Percentiles rank a stretch among this genome's conserved stretches.
Conservation (phyloP, 2,113 vertebrate genomes). For the Sinocyclocheilus anshuiensis region DNA sequence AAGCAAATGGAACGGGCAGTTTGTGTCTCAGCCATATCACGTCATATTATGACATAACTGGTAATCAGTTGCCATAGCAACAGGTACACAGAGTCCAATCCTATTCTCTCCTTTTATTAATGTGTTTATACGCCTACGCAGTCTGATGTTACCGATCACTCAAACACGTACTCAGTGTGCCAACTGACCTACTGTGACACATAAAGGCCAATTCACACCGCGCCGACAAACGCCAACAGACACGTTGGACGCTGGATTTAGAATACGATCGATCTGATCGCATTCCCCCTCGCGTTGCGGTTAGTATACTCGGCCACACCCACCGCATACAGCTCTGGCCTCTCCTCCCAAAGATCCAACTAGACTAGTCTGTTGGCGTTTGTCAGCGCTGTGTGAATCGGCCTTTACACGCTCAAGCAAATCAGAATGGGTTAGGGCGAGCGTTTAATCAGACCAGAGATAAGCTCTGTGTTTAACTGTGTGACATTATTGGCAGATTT, state of each 20-base stretch:
- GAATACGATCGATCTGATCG: too few relatives aligned
- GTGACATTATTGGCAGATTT: slow-evolving; percentile 5
- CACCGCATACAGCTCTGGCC: too few relatives aligned
- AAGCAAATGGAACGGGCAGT: background rate
- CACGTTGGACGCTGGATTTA: too few relatives aligned
- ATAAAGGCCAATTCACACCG: too few relatives aligned
- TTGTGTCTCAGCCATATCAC: slow-evolving; percentile 11
- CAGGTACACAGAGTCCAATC: slow-evolving; percentile 68
- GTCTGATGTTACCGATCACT: background rate
- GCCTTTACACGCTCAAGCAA: slow-evolving; percentile 12
- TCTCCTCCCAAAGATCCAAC: too few relatives aligned
- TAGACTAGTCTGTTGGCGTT: too few relatives aligned
- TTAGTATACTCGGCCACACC: too few relatives aligned
- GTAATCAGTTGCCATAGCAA: slow-evolving; percentile 66
- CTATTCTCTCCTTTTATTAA: slow-evolving; percentile 68
- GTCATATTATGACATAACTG: slow-evolving; percentile 65
- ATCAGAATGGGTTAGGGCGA: background rate
- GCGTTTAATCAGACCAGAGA: slow-evolving; percentile 16
- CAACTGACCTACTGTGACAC: slow-evolving; percentile 13
- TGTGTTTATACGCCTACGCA: slow-evolving; percentile 67
- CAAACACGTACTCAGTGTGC: slow-evolving; percentile 28
- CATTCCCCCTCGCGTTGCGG: too few relatives aligned
- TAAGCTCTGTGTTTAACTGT: background rate
- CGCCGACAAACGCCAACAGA: too few relatives aligned
- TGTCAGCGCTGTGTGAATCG: too few relatives aligned